These are phyloP conservation scores for Tangara arthus DNA, from an alignment of 2,797 vertebrate genomes.

Conservation along the genomic window DNA sequence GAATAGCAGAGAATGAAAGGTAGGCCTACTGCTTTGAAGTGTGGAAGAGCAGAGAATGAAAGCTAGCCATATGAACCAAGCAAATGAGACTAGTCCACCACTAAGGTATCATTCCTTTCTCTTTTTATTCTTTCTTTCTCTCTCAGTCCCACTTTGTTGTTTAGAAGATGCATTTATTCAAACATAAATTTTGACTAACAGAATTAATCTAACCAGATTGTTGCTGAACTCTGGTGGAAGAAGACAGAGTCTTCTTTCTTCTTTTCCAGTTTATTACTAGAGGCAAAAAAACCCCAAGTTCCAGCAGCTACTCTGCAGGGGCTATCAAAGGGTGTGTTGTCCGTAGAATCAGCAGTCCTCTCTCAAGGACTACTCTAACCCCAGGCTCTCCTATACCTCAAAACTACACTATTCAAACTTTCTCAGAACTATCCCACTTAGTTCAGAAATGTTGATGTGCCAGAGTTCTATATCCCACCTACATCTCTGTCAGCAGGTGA, in stretches of 20 bases:
- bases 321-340: fast-evolving
- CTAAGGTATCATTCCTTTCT: neutral
- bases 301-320: neutral
- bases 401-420: neutral
- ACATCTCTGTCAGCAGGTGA: neutral
- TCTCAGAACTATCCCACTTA: neutral
- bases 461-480: neutral
- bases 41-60: neutral
- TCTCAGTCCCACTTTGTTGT: neutral
- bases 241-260: neutral
- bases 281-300: neutral
- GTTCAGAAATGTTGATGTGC: neutral
- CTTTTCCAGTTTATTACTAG: neutral
- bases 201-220: neutral
- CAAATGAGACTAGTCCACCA: neutral
- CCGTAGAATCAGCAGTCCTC: neutral
- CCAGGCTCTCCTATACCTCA: neutral
- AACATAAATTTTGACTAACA: neutral
- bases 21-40: neutral
- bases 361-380: neutral
- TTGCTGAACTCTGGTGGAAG: neutral
- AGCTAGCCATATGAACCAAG: fast-evolving
- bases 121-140: neutral
- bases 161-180: neutral
- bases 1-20: neutral